Conservation (phyloP, 2,113 vertebrate species). For the Dicaeum eximium region DNA sequence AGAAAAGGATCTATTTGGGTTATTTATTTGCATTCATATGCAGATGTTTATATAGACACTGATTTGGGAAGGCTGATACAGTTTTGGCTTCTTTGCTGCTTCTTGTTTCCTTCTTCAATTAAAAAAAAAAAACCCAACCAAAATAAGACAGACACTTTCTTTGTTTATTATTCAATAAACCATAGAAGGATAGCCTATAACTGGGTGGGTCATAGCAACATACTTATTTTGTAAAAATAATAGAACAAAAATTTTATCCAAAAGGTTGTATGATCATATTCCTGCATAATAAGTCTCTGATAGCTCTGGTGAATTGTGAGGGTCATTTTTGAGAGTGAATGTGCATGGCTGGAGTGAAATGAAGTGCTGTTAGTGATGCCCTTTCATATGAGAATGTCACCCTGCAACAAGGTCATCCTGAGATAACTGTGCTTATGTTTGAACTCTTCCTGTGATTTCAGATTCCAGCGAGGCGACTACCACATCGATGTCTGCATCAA, state of each 20-base stretch:
- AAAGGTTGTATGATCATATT: neutral
- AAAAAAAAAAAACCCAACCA: neutral
- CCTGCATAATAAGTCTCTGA: neutral
- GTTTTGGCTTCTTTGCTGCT: neutral
- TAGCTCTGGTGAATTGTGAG: neutral
- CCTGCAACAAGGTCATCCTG: neutral
- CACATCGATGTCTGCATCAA: conserved; percentile 99
- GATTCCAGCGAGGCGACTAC: conserved; percentile 93
- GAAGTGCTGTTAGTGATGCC: neutral
- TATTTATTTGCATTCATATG: neutral
- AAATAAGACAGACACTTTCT: neutral
- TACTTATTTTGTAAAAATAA: neutral
- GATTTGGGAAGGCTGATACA: neutral
- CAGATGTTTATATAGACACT: neutral
- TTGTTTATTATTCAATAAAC: neutral
- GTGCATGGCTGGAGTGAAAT: neutral
- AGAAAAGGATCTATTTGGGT: neutral
- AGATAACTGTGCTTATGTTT: neutral
- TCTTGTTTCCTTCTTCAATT: neutral
- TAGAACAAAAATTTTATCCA: neutral
- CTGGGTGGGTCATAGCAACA: neutral
- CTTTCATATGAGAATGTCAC: neutral
- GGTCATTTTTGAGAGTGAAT: neutral
- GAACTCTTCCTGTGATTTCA: conserved; percentile 56
- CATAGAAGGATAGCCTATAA: neutral